These are phyloP conservation scores for Recurvirostra avosetta DNA, from an alignment of 2,113 vertebrate genomes.

Conservation along the genomic window DNA sequence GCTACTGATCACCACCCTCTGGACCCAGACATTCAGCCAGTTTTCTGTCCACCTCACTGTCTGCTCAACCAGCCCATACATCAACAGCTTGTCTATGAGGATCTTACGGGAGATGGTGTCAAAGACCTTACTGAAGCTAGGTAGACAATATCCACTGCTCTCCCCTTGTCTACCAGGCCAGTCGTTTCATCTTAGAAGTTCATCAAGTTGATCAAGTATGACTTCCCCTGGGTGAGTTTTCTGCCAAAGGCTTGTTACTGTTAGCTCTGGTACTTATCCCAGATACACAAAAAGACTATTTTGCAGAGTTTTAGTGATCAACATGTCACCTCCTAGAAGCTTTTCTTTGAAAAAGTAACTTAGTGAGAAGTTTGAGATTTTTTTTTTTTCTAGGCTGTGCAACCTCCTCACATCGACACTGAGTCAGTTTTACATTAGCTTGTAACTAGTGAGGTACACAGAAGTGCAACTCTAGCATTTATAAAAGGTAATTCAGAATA, in stretches of 20 bases:
- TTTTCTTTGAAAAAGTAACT: background rate
- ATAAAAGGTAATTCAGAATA: background rate
- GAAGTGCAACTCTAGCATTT: background rate
- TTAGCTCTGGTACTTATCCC: background rate
- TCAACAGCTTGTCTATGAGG: background rate
- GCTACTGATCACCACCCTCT: background rate
- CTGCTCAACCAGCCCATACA: background rate
- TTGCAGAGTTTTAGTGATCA: background rate
- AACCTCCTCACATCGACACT: background rate
- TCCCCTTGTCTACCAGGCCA: background rate
- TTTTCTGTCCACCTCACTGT: background rate
- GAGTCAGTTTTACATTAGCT: background rate
- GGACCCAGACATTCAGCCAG: background rate
- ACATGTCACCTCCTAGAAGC: background rate
- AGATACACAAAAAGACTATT: background rate
- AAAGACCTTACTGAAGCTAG: background rate
- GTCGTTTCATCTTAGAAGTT: background rate
- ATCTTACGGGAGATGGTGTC: background rate
- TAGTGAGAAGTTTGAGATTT: background rate
- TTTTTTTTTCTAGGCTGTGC: background rate
- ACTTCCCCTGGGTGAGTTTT: background rate
- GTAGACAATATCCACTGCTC: background rate
- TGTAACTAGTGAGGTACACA: background rate
- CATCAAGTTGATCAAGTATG: background rate
- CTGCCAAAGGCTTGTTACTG: background rate